phyloP scores from a whole-genome alignment of 2,797 vertebrate species.

The Syncerus caffer region DNA sequence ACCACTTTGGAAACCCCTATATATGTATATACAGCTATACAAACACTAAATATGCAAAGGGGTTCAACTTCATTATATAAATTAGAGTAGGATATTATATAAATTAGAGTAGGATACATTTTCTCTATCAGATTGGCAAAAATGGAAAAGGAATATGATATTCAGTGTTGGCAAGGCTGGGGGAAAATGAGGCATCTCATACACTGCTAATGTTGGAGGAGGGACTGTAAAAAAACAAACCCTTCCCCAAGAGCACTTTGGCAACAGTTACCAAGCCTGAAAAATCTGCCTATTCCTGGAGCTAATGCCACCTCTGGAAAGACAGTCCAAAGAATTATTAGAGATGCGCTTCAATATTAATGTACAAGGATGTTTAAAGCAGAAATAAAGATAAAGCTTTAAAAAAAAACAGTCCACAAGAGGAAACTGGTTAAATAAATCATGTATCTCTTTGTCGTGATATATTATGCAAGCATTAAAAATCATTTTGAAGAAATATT shows the following conservation, averaged over 20 bases:
- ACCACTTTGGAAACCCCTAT: background rate
- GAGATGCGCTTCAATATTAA: slow-evolving; percentile 1
- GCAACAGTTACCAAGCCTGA: slow-evolving; percentile 21
- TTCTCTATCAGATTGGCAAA: slow-evolving; percentile 17
- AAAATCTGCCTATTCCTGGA: background rate
- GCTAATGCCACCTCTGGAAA: slow-evolving; percentile 27
- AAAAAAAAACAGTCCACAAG: slow-evolving; percentile 8
- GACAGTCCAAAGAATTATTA: slow-evolving; percentile 20
- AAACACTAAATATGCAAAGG: background rate
- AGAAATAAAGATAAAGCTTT: background rate
- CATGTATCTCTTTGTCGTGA: background rate
- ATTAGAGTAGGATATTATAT: background rate
- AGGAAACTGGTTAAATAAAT: slow-evolving; percentile 56
- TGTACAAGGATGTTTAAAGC: background rate
- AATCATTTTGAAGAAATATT: slow-evolving; percentile 34
- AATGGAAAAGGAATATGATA: slow-evolving; percentile 8
- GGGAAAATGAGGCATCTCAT: background rate
- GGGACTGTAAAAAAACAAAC: background rate
- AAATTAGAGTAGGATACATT: background rate
- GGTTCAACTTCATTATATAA: background rate
- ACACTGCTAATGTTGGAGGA: background rate
- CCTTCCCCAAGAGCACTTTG: slow-evolving; percentile 29
- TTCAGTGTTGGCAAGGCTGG: background rate
- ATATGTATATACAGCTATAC: background rate
- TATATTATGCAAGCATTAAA: slow-evolving; percentile 33